Percentiles rank a stretch among this genome's conserved stretches.
Evolutionary conservation across 2,113 vertebrate species (phyloP).

Genomic region (Elachura formosa): DNA sequence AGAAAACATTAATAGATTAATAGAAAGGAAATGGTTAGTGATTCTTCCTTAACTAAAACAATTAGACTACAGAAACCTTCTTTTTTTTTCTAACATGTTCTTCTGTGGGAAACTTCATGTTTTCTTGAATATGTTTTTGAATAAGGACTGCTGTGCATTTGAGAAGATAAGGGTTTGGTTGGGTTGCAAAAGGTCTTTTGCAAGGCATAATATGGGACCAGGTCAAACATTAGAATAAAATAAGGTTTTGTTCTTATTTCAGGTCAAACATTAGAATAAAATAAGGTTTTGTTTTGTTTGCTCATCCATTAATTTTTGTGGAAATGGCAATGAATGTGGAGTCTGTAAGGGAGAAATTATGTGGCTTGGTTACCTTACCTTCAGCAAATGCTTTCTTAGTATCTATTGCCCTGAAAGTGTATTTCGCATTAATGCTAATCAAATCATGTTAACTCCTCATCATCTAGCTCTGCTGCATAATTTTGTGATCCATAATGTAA

Average conservation of each 20-base stretch:
- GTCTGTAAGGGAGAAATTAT: neutral
- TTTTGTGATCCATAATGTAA: neutral
- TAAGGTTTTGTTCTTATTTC: neutral
- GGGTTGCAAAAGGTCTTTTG: neutral
- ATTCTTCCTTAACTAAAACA: neutral
- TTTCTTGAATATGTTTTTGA: neutral
- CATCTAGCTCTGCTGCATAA: neutral
- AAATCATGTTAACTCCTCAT: neutral
- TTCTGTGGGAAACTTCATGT: neutral
- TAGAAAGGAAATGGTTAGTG: neutral
- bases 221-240: neutral
- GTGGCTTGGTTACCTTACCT: neutral
- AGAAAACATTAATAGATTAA: neutral
- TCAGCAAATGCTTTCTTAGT: neutral
- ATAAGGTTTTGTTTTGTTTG: neutral
- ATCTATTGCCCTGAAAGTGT: neutral
- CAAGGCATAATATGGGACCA: neutral
- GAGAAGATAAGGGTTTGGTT: neutral
- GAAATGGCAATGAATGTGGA: neutral
- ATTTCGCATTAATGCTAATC: neutral
- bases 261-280: neutral
- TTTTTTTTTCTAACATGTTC: neutral
- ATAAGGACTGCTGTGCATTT: neutral
- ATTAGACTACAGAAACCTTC: neutral
- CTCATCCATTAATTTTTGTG: neutral